Base-by-base conservation (phyloP, 2,888 invertebrate genomes). In the Eupeodes latifasciatus region DNA sequence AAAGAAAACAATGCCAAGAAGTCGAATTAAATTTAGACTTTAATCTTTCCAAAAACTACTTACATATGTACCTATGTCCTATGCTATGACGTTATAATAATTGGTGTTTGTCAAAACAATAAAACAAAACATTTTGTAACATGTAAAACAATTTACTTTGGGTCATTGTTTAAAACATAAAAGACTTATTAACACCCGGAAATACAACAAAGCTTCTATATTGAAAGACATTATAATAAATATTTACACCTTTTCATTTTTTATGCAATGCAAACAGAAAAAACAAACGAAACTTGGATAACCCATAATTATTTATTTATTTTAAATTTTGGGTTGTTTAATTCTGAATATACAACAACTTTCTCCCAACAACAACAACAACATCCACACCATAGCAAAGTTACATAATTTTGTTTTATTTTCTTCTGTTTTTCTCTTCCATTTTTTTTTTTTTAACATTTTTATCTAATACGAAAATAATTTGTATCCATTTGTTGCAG, bases 171-270 rank as follows among this genome's bases (percentile, higher is more conserved):
- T 27, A 27, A 27, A 9, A 49, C 47, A 66, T 47, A 66, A 66
- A 49, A 66, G 27, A n/a, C 47, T 49, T 44, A 27, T 47, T 47
- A 47, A 66, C 1, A 66, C 66, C 66, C 66, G 66, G 66, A 66
- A 66, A 27, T 66, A 66, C 16, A 40, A 47, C 11, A 53, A 57
- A 27, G 40, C 40, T 57, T 6, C 16, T 59, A 34, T 9, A 36
- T 34, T 12, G 14, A 34, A 11, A 40, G 40, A 62, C 16, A 49
- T 66, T 49, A 47, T 66, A 27, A 66, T 40, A 40, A 27, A 66
- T 40, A 40, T 40, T 40, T 40, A 40, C 66, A 66, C 66, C 27
- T 66, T 66, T 66, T 27, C 47, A 14, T n/a, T 66, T 47, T 27
- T 27, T 27, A 49, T 66, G 19, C 64, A 47, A 62, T 44, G 7